Base-by-base conservation (phyloP, 2,113 vertebrate species). In the Brienomyrus longianalis region DNA sequence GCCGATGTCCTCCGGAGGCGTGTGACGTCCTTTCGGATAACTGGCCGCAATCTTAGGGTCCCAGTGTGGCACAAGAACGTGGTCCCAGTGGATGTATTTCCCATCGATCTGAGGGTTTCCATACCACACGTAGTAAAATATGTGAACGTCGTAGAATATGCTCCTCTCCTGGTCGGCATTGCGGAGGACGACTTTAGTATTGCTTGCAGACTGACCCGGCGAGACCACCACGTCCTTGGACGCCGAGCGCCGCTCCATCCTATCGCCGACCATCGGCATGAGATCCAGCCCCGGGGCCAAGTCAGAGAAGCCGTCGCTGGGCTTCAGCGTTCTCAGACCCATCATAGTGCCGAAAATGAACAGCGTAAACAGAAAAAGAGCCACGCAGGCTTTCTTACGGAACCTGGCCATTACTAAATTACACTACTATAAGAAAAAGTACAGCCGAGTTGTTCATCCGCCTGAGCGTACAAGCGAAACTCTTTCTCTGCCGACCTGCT, bases 121-220 rank as follows among this genome's bases (percentile, higher is more conserved):
- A 52, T 97, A 98, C 97, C 97, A 98, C 88, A 96, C 94, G 92
- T 98, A 98, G 93, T 98, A 98, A 93, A 98, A 98, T 91, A 97
- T 96, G 92, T 98, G 97, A 3, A 98, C 95, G 88, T 97, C 97
- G 11, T 96, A 96, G 92, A 96, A 97, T 0, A 97, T 96, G 21
- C 95, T 95, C 91, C 95, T 95, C 0, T 96, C 96, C 0, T 93
- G 43, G 77, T 94, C 95, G 0, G 96, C 94, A 48, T 93, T 93
- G 88, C 94, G 95, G 48, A 96, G 95, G 0, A 95, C 95, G 19
- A 96, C 95, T 85, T 96, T 96, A 0, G 96, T 96, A 87, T 97
- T 95, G 54, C 95, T 93, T 23, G 92, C 93, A 27, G 91, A 90
- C 83, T 93, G 94, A 21, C 92, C 93, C 3, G 95, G 94, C 3